A percentile compares a stretch with the other conserved stretches of the same genome.
Conservation (phyloP, 1,140 invertebrate species). For the Linepithema humile region DNA sequence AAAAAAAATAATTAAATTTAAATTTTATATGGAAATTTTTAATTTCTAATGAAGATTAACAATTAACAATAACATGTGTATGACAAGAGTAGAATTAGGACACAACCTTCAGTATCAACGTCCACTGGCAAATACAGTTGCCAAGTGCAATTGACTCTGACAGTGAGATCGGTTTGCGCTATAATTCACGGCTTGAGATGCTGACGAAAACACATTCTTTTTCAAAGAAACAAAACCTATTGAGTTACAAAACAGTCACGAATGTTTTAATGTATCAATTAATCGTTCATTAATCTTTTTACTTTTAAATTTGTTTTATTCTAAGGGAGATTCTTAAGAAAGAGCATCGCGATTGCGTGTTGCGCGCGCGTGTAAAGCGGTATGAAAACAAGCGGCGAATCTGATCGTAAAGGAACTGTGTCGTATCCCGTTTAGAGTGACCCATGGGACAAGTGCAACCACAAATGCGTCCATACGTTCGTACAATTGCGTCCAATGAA, state of each 20-base stretch:
- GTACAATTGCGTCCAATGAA: slow-evolving; percentile 79
- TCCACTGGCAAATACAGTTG: slow-evolving; percentile 25
- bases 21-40: too few species aligned
- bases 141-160: slow-evolving; percentile 70
- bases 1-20: background rate
- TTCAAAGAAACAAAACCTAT: background rate
- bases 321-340: background rate
- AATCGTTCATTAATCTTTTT: background rate
- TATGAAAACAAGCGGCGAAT: slow-evolving; percentile 56
- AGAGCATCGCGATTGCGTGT: background rate
- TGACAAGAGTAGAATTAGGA: slow-evolving; percentile 50
- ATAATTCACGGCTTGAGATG: background rate
- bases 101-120: slow-evolving; percentile 51
- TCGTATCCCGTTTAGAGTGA: slow-evolving; percentile 77
- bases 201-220: background rate
- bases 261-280: background rate
- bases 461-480: slow-evolving; percentile 74
- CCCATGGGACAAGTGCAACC: slow-evolving; percentile 71
- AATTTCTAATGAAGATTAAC: slow-evolving; percentile 7
- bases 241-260: too few species aligned
- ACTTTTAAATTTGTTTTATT: background rate
- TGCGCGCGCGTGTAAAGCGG: background rate
- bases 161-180: slow-evolving; percentile 61
- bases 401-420: slow-evolving; percentile 70
- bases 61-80: background rate